Conservation (phyloP, 2,888 invertebrate genomes). For the Seira sanloemensis region DNA sequence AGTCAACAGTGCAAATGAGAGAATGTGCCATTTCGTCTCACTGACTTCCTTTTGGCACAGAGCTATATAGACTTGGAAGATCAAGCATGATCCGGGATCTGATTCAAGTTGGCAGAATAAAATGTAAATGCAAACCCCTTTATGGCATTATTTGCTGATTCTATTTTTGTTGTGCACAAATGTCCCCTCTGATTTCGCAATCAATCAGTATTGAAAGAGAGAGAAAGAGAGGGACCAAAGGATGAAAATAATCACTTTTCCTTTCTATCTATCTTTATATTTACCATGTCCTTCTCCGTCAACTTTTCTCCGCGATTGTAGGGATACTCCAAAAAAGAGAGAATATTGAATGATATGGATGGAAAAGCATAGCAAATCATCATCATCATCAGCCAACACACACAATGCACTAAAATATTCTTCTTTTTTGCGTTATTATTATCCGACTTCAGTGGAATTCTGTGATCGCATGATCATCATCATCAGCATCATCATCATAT, state of each 20-base stretch:
- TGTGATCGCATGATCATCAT: not conserved
- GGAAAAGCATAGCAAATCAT: not conserved
- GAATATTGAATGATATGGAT: conserved; percentile 4
- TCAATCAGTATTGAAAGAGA: too few species aligned
- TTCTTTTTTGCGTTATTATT: too few species aligned
- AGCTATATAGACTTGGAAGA: not conserved
- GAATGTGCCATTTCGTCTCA: too few species aligned
- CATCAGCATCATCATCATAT: not conserved
- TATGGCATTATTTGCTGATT: not conserved
- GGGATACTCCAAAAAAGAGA: too few species aligned
- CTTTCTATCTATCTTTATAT: too few species aligned
- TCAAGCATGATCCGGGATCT: not conserved
- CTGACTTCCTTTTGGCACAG: too few species aligned
- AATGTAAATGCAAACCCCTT: not conserved
- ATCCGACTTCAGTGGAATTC: not conserved
- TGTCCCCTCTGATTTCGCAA: not conserved
- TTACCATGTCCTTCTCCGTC: too few species aligned
- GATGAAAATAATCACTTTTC: not conserved
- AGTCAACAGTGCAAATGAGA: too few species aligned
- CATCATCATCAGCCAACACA: not conserved
- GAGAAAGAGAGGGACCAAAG: not conserved
- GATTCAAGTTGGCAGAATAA: not conserved
- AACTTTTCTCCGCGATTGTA: too few species aligned
- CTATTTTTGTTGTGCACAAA: not conserved
- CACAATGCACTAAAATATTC: too few species aligned